Base-by-base conservation (phyloP, 2,888 invertebrate genomes). In the Acanthosepion pharaonis region DNA sequence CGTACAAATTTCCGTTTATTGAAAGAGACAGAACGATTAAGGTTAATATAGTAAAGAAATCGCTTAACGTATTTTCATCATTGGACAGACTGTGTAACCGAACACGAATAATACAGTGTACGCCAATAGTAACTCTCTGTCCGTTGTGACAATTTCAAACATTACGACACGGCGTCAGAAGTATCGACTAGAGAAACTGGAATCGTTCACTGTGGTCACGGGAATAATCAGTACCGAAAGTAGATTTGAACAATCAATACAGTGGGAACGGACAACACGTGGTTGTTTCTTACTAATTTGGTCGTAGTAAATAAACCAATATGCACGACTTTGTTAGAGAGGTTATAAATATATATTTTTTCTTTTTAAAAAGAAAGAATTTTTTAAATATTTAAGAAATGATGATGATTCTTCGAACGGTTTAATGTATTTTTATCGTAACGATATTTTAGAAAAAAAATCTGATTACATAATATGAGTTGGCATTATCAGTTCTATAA, bases 1-100 rank as follows among this genome's bases (percentile, higher is more conserved):
- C 33, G n/a, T 11, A n/a, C 9, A 78, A 78, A 78, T 78, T n/a
- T 78, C 78, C 78, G 78, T 78, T 78, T 78, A 78, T 78, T 78
- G n/a, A 78, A 78, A 78, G 78, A 78, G 78, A 78, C 78, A 28
- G n/a, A 78, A 78, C 33, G n/a, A n/a, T 78, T 78, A 6, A 33
- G 78, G n/a, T n/a, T 78, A 78, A 78, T 78, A 78, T 78, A 78
- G 78, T 78, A n/a, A 78, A 9, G 78, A 78, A 78, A 78, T n/a
- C 78, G 78, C 33, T 78, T 33, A n/a, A 18, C 11, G n/a, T n/a
- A 23, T n/a, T 4, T 78, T 33, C 78, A 33, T 78, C 78, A 78
- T 78, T 78, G n/a, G 18, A n/a, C 33, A 23, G 15, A 11, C 78
- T 78, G 78, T 33, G 78, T 78, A 33, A 78, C 4, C 33, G n/a